phyloP scores from a whole-genome alignment of 2,888 invertebrate species.

The Craniophora ligustri region DNA sequence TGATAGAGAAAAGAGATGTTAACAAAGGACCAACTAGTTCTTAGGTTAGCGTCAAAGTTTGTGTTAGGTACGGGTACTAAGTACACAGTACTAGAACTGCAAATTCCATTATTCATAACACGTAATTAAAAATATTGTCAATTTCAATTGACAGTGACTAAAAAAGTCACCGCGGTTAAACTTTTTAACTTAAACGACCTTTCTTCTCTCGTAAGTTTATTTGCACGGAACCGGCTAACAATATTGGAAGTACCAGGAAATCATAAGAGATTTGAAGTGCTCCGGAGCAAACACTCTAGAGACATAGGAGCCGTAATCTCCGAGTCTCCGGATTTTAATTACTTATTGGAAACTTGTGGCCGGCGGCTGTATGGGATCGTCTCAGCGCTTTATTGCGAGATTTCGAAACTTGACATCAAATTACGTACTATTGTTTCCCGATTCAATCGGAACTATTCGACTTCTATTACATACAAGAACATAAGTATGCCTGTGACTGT shows the following conservation, averaged over 20 bases:
- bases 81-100: no score
- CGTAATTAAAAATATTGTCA: no score
- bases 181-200: background rate
- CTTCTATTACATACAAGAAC: background rate
- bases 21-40: no score
- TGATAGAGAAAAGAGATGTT: no score
- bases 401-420: slow-evolving; percentile 69
- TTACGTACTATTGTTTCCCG: slow-evolving; percentile 57
- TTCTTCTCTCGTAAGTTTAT: slow-evolving; percentile 27
- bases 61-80: no score
- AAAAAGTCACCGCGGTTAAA: no score
- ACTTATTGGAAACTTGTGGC: slow-evolving; percentile 88
- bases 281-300: slow-evolving; percentile 79
- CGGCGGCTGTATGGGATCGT: slow-evolving; percentile 82
- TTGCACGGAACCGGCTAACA: slow-evolving; percentile 41
- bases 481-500: no score
- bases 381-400: slow-evolving; percentile 82
- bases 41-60: no score
- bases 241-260: slow-evolving; percentile 72
- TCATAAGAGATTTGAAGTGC: slow-evolving; percentile 74
- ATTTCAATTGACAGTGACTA: no score
- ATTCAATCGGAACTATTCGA: background rate
- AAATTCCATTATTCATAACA: no score
- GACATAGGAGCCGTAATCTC: slow-evolving; percentile 80
- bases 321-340: slow-evolving; percentile 86